Evolutionary conservation across 2,113 vertebrate species (phyloP).

Genomic region (Neodon shergylaensis): DNA sequence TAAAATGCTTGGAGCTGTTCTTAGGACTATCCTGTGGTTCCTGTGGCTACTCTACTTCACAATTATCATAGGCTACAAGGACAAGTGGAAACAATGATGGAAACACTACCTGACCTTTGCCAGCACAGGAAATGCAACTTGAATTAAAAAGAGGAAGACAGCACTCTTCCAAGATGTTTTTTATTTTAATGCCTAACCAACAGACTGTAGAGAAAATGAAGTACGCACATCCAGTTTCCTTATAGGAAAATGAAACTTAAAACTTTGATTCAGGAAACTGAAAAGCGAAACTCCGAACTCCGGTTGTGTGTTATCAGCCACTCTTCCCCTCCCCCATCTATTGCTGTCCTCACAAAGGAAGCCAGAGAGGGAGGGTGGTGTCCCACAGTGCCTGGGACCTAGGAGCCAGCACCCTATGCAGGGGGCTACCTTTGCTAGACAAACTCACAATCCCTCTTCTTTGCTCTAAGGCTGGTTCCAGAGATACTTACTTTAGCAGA

Average conservation of each 20-base stretch:
- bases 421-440: neutral
- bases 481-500: constrained; percentile 11
- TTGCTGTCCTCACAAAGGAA: neutral
- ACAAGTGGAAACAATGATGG: neutral
- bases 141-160: constrained; percentile 19
- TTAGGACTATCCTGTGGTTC: neutral
- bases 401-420: neutral
- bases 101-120: constrained; percentile 27
- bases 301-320: neutral
- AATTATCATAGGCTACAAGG: neutral
- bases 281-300: constrained; percentile 32
- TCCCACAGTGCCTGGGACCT: neutral
- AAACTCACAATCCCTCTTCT: neutral
- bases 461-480: constrained; percentile 43
- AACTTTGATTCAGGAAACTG: neutral
- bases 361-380: neutral
- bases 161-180: constrained; percentile 18
- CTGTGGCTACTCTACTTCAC: neutral
- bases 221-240: constrained; percentile 6
- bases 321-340: neutral
- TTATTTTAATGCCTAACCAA: neutral
- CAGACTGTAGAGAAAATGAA: neutral
- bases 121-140: constrained; percentile 7
- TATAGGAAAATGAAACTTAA: constrained; percentile 3
- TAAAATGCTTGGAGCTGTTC: neutral